Percentiles rank a stretch among this genome's conserved stretches.
Evolutionary conservation across 2,113 vertebrate species (phyloP).

Genomic region (Xiphophorus hellerii): DNA sequence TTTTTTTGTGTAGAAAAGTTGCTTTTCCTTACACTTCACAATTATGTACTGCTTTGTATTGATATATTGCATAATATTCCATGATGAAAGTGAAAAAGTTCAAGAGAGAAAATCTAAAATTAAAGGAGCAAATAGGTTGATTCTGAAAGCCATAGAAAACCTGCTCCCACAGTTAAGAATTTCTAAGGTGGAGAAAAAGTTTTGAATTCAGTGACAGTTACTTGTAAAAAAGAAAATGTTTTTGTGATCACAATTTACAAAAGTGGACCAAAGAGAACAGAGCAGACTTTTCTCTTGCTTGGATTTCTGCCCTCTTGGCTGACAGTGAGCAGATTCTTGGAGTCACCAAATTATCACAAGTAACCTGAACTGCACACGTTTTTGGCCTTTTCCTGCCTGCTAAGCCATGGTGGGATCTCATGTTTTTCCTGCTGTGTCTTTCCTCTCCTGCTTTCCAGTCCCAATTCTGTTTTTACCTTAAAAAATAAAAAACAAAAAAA

Average conservation of each 20-base stretch:
- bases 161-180: neutral
- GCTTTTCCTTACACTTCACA: too few relatives aligned
- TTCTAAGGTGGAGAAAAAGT: neutral
- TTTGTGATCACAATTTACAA: neutral
- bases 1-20: too few relatives aligned
- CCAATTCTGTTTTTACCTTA: conserved; percentile 61
- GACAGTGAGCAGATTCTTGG: neutral
- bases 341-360: neutral
- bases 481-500: conserved; percentile 37
- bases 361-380: conserved; percentile 1
- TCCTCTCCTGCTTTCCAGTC: conserved; percentile 43
- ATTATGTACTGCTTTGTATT: too few relatives aligned
- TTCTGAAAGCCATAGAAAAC: neutral
- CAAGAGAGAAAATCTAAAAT: neutral
- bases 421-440: conserved; percentile 52
- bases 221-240: neutral
- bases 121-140: neutral
- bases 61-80: neutral
- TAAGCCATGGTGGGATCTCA: conserved; percentile 35
- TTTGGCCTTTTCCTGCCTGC: conserved; percentile 1
- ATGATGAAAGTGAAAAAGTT: neutral
- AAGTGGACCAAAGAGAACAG: neutral
- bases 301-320: too few relatives aligned
- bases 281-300: too few relatives aligned
- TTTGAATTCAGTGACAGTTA: too few relatives aligned